Percentiles rank a stretch among this genome's conserved stretches.
Evolutionary conservation across 2,888 invertebrate genomes (phyloP).

Genomic region (Drosophila kuntzei): DNA sequence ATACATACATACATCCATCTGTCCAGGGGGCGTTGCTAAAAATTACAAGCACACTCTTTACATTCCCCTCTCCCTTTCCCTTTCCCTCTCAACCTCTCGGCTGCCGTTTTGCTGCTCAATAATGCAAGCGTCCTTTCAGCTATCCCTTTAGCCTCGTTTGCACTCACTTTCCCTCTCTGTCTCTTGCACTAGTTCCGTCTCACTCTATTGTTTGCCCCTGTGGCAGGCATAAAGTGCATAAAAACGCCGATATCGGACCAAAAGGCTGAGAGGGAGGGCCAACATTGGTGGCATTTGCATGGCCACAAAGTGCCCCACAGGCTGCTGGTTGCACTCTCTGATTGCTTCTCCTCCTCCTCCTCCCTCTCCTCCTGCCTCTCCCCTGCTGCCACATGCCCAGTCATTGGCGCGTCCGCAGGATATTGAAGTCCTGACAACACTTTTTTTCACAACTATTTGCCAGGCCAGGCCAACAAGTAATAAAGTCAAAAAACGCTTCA

Average conservation of each 20-base stretch:
- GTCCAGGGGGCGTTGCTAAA: constrained; percentile 45
- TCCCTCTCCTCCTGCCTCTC: not conserved
- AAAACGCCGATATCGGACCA: constrained; percentile 66
- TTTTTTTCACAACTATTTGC: constrained; percentile 32
- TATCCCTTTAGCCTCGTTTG: constrained; percentile 11
- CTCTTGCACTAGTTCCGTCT: not conserved
- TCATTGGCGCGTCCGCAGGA: constrained; percentile 52
- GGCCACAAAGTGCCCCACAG: constrained; percentile 66
- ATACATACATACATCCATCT: not conserved
- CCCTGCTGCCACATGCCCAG: constrained; percentile 12
- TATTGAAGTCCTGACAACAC: constrained; percentile 51
- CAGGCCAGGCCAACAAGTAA: constrained; percentile 19
- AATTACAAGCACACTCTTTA: constrained; percentile 36
- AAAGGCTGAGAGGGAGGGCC: constrained; percentile 6
- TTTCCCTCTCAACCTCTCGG: not conserved
- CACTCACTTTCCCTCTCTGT: not conserved
- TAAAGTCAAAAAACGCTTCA: constrained; percentile 22
- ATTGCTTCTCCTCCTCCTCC: not conserved
- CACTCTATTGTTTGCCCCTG: constrained; percentile 51
- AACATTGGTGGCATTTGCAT: constrained; percentile 60
- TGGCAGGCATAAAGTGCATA: constrained; percentile 54
- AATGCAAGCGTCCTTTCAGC: constrained; percentile 50
- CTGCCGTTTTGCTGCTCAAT: constrained; percentile 46
- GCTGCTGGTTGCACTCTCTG: constrained; percentile 16
- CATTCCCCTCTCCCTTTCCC: not conserved